Evolutionary conservation across 2,113 vertebrate species (phyloP).

Genomic region (Carlito syrichta): DNA sequence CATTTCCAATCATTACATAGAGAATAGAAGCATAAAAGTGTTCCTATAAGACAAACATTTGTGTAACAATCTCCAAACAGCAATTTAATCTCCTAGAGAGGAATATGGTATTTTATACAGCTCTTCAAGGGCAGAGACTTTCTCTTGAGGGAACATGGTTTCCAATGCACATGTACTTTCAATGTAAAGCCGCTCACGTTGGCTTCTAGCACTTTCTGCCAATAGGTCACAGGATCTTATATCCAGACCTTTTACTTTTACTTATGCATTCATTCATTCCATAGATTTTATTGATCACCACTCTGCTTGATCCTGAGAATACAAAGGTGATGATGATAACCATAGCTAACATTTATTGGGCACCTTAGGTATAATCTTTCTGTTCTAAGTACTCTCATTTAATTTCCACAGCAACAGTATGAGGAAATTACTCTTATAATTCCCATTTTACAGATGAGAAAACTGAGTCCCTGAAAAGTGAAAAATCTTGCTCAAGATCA

Average conservation of each 20-base stretch:
- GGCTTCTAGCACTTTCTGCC: background rate
- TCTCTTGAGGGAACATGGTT: background rate
- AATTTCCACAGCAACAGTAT: background rate
- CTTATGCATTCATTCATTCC: background rate
- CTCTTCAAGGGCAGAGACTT: background rate
- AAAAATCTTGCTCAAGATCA: background rate
- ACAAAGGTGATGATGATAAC: background rate
- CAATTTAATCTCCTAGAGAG: background rate
- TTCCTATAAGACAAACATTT: background rate
- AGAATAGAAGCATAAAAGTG: background rate
- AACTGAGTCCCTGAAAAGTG: background rate
- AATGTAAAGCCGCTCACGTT: background rate
- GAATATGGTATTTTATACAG: background rate
- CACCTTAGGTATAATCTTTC: background rate
- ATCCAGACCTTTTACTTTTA: background rate
- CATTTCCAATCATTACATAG: background rate
- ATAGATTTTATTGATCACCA: background rate
- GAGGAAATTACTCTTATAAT: background rate
- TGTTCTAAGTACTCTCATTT: conserved; percentile 15
- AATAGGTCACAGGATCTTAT: background rate
- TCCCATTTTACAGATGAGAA: background rate
- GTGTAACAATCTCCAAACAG: background rate
- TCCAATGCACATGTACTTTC: background rate
- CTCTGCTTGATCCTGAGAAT: background rate
- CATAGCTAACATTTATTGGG: background rate